phyloP scores from a whole-genome alignment of 2,113 vertebrate genomes.

The Megaptera novaeangliae region DNA sequence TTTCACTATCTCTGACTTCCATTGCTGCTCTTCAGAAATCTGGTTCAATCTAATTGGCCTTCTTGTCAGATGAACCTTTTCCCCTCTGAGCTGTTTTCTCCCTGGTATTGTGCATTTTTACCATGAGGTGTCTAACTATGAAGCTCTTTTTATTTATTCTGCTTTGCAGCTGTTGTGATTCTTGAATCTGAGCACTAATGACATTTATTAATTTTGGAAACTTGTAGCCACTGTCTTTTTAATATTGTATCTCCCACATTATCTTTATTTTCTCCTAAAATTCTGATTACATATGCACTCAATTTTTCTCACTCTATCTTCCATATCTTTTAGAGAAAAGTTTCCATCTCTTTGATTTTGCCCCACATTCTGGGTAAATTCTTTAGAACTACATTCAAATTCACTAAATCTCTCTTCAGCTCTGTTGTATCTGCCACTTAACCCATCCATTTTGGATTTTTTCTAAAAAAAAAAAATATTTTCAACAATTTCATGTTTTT shows the following conservation, averaged over 20 bases:
- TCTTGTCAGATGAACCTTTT: fast-evolving
- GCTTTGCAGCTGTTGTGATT: neutral
- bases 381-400: neutral
- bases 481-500: neutral
- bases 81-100: neutral
- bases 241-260: fast-evolving
- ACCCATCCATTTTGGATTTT: neutral
- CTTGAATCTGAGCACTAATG: neutral
- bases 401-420: neutral
- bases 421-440: neutral
- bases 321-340: neutral
- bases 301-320: neutral
- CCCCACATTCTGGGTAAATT: neutral
- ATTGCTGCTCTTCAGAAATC: no score
- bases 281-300: neutral
- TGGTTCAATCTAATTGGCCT: fast-evolving
- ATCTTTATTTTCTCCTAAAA: no score
- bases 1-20: no score
- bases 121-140: neutral
- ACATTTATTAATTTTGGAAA: neutral
- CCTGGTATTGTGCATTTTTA: neutral
- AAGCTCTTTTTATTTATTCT: neutral
- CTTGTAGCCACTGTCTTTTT: neutral
- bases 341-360: neutral
- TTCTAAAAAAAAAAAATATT: neutral